Evolutionary conservation across 2,888 invertebrate species (phyloP), one percentile per base, ranked within the genome.

Genomic region (Euspilapteryx auroguttella): DNA sequence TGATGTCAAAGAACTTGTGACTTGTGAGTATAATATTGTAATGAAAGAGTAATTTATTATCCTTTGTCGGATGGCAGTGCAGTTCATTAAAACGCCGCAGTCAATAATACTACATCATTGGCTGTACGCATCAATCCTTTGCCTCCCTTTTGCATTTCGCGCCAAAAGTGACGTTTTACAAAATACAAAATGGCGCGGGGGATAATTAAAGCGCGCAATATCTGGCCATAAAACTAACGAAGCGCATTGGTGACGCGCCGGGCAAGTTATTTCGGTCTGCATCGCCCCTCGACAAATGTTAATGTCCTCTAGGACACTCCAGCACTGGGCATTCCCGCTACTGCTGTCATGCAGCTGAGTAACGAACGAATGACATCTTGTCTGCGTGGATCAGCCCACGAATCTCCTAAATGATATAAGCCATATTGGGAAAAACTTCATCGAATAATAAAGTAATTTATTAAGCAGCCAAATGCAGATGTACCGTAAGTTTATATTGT

Each of bases 241-340:
- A 52, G 57, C 63, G 58, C 61, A 54, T 52, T 55, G 64, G 59
- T 65, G 71, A 66, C 63, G 66, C 57, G 49, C 52, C 56, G 50
- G 45, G 44, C 44, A 56, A 44, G 66, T 64, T 73, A 73, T 73
- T 71, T 65, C 55, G 49, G 69, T 61, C 51, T 47, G 39, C 55
- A 53, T 47, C 59, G 61, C 65, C 65, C 57, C 65, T 57, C 66
- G 57, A 61, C 65, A 68, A 71, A 73, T 73, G 73, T 64, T 75
- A 75, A 75, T 58, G 73, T 62, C 73, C 71, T 68, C 64, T 65
- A 63, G 69, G 69, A 58, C 57, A 17, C 24, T 29, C 29, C 61
- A 64, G 64, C 64, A 47, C 28, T 33, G 37, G 35, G 30, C 34
- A 33, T 35, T 36, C 35, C 36, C 40, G 40, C 37, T 39, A 38